Evolutionary conservation across 1,140 invertebrate species (phyloP).

Genomic region (Drosophila persimilis): DNA sequence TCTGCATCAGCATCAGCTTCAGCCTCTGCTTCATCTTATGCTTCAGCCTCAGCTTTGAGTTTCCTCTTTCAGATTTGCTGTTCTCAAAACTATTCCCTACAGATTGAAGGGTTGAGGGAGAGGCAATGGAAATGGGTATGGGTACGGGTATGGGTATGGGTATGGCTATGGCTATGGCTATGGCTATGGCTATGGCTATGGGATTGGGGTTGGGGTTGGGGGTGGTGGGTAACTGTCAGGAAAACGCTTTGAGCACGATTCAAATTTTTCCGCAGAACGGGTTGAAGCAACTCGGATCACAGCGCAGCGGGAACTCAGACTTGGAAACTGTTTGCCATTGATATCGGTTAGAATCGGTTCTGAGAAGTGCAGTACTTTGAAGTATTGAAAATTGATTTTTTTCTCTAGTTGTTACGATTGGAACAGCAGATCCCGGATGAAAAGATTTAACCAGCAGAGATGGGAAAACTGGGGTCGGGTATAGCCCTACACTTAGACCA

Average conservation of each 20-base stretch:
- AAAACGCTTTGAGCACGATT: constrained; percentile 59
- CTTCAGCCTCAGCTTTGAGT: constrained; percentile 52
- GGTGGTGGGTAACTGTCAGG: constrained; percentile 34
- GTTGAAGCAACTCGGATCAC: constrained; percentile 25
- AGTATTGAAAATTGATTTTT: constrained; percentile 20
- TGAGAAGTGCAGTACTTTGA: background rate
- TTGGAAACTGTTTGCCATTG: constrained; percentile 8
- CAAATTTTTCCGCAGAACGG: constrained; percentile 32
- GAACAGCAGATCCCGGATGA: too few species aligned
- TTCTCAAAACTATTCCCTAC: constrained; percentile 32
- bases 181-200: too few species aligned
- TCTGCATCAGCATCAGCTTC: background rate
- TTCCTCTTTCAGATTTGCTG: constrained; percentile 70
- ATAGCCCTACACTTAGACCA: too few species aligned
- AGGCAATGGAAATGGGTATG: too few species aligned
- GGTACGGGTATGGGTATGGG: too few species aligned
- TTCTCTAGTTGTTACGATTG: too few species aligned
- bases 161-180: too few species aligned
- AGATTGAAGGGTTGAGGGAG: constrained; percentile 3
- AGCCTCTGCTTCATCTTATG: constrained; percentile 11
- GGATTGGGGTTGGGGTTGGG: too few species aligned
- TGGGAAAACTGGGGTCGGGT: too few species aligned
- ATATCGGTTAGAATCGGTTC: background rate
- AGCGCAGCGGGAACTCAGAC: constrained; percentile 10
- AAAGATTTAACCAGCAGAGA: too few species aligned